Evolutionary conservation across 1,140 invertebrate species (phyloP).

Genomic region (Cardiocondyla obscurior): DNA sequence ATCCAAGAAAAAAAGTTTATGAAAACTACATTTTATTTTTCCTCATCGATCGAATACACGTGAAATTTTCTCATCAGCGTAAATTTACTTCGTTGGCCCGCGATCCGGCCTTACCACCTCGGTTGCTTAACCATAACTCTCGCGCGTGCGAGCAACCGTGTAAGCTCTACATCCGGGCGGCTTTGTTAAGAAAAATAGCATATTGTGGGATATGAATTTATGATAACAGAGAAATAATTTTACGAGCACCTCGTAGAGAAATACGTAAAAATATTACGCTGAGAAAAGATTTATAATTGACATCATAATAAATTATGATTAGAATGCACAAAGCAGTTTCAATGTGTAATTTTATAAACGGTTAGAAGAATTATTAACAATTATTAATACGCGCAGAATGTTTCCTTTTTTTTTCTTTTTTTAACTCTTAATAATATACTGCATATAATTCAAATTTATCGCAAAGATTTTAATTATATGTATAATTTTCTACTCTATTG

Average conservation of each 20-base stretch:
- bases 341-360: not conserved
- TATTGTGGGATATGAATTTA: conserved; percentile 59
- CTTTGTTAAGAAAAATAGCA: conserved; percentile 64
- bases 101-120: not conserved
- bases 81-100: conserved; percentile 65
- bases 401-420: too few relatives aligned
- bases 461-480: not conserved
- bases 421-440: not conserved
- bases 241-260: not conserved
- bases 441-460: not conserved
- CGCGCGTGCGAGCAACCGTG: conserved; percentile 41
- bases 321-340: not conserved
- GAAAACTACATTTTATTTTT: conserved; percentile 63
- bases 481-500: not conserved
- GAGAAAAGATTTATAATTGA: not conserved
- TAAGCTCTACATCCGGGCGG: conserved; percentile 48
- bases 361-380: not conserved
- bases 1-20: conserved; percentile 42
- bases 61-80: conserved; percentile 71
- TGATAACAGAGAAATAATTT: conserved; percentile 47
- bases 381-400: not conserved
- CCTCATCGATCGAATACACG: conserved; percentile 52
- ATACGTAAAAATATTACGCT: not conserved
- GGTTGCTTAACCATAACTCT: conserved; percentile 61
- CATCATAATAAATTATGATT: not conserved